Base-by-base conservation (phyloP, 2,797 vertebrate genomes). In the Sitta carolinensis region DNA sequence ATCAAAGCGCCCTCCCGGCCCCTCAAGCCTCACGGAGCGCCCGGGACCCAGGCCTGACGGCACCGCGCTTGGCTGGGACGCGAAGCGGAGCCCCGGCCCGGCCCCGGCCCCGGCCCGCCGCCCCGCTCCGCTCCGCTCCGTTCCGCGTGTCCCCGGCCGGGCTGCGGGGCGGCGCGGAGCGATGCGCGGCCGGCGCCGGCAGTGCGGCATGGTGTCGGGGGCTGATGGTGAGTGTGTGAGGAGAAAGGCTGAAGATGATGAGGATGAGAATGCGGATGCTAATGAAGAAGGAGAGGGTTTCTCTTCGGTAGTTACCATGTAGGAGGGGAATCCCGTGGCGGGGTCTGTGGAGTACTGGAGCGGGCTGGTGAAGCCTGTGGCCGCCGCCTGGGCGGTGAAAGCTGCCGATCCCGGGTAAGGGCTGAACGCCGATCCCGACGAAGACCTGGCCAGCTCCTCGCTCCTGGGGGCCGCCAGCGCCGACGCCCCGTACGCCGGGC, bases 391-490 rank as follows among this genome's bases (percentile, higher is more conserved):
- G 92, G 99, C 99, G 87, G 98, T 99, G 98, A 99, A 99, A 89
- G 99, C 99, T 94, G 99, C 99, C 87, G 99, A 99, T 97, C 99
- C 99, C 23, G 99, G 98, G 97, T 99, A 99, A 25, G 99, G 99
- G 90, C 99, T 99, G 98, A 99, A 99, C 70, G 99, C 99, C n/a
- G 98, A 98, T 94, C 98, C 98, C 64, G 99, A 99, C 88, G 99
- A 99, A 70, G 99, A 99, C 96, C 99, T 98, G 93, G 98, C 98
- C 98, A 99, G 98, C 97, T 99, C 99, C 94, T 99, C 99, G 95
- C 98, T 99, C 96, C 99, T 98, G 93, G 99, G 99, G 96, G 99
- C 98, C 81, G 99, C 98, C 98, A 99, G 98, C 70, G 99, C 98
- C 88, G 99, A 99, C 94, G 99, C 99, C 97, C 99, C 99, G 96